Evolutionary conservation across 2,797 vertebrate species (phyloP).

Genomic region (Cheirogaleus major): DNA sequence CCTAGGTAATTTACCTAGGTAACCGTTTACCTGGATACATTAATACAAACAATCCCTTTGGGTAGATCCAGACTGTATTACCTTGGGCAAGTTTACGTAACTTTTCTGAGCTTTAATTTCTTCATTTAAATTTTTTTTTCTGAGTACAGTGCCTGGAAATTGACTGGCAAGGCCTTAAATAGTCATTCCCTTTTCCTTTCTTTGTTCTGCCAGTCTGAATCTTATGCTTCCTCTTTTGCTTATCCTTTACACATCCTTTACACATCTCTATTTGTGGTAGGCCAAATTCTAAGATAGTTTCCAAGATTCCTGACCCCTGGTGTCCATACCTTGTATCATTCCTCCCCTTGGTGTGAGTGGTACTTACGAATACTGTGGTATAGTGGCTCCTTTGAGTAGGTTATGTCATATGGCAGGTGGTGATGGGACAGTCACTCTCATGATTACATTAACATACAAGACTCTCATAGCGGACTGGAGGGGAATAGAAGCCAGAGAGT

Average conservation of each 20-base stretch:
- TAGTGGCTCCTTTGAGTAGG: not conserved
- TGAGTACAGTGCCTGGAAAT: not conserved
- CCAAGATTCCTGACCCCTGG: not conserved
- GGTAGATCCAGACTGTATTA: not conserved
- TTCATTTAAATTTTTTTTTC: not conserved
- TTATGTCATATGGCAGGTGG: not conserved
- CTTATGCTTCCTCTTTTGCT: not conserved
- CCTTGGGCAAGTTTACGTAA: not conserved
- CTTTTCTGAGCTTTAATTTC: constrained; percentile 3
- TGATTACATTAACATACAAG: not conserved
- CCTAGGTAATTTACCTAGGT: not conserved
- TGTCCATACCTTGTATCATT: not conserved
- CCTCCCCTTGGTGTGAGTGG: not conserved
- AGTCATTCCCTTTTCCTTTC: not conserved
- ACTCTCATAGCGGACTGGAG: not conserved
- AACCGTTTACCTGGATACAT: not conserved
- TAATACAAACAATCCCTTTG: not conserved
- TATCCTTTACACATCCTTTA: not conserved
- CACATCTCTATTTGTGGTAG: not conserved
- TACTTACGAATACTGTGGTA: not conserved
- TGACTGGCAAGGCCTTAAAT: not conserved
- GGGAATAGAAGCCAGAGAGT: not conserved
- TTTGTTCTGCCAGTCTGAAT: not conserved
- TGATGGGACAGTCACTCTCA: not conserved
- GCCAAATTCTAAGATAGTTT: not conserved